Base-by-base conservation (phyloP, 64 coral and sea anemone species). In the Pachyseris speciosa region DNA sequence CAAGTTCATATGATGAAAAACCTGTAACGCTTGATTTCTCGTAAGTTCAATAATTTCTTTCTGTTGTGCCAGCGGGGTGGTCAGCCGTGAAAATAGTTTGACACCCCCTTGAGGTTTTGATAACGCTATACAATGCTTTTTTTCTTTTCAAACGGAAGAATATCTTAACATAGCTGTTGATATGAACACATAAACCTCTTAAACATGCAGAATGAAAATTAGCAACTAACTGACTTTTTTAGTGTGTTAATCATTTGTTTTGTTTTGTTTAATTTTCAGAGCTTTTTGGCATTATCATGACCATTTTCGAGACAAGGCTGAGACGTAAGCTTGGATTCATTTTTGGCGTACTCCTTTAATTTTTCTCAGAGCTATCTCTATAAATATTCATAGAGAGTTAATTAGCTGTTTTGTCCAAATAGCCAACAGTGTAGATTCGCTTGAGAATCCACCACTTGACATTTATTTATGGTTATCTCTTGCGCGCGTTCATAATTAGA, bases 241-340 rank as follows among this genome's bases (percentile, higher is more conserved):
- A 27, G 24, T 44, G 11, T 71, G 27, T 61, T 59, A 19, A 28
- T 28, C 44, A 61, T 41, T 53, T 59, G n/a, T 39, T 47, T 42
- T 31, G 9, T 42, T 73, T 57, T 52, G 38, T 42, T 24, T 64
- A 27, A 52, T 65, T 45, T 72, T 37, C 72, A 99, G 97, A 83
- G 79, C 90, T 1, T 99, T 95, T 67, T 99, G 97, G 97, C 74
- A 87, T 38, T 99, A 89, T 66, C 90, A 94, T 32, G 85, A 93
- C 37, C 97, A 93, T 47, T 99, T 95, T 52, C 64, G 78, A 28
- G 97, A 99, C 33, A 99, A 95, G 59, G 97, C 97, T 49, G 97
- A 99, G 75, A 99, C 48, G 97, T 50, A 37, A 34, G 45, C 9
- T 37, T 48, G 31, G 39, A 25, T 0, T 84, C 40, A 60, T 68